Percentiles rank a stretch among this genome's conserved stretches.
These are phyloP conservation scores for Loxodonta africana DNA, from an alignment of 2,113 vertebrate species.

Conservation along the genomic window DNA sequence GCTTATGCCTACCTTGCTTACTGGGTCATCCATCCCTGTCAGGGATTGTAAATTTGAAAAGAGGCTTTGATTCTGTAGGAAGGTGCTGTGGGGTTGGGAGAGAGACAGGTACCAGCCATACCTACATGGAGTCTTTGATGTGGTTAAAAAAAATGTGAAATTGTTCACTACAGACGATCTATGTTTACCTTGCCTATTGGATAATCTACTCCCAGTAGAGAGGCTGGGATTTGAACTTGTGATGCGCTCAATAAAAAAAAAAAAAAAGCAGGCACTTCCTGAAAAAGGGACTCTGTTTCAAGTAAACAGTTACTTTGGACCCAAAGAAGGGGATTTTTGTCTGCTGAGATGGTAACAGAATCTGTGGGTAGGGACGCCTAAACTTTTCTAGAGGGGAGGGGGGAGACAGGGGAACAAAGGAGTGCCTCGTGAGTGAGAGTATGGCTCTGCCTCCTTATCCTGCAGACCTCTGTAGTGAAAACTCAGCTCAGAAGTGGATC, in stretches of 20 bases:
- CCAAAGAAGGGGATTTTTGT: slow-evolving; percentile 52
- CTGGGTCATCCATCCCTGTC: too few species aligned
- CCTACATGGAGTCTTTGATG: too few species aligned
- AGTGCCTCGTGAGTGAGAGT: slow-evolving; percentile 25
- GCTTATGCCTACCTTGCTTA: too few species aligned
- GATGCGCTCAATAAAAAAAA: slow-evolving; percentile 61
- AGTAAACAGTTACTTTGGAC: slow-evolving; percentile 57
- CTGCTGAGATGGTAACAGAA: slow-evolving; percentile 43
- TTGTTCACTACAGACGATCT: too few species aligned
- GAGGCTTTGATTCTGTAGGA: too few species aligned
- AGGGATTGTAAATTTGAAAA: too few species aligned
- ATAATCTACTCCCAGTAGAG: background rate
- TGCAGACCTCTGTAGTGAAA: slow-evolving; percentile 4
- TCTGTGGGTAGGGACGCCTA: slow-evolving; percentile 26
- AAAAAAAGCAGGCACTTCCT: slow-evolving; percentile 67
- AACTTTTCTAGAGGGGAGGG: slow-evolving; percentile 18
- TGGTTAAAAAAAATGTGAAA: too few species aligned
- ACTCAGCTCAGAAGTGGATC: background rate
- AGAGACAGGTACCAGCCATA: too few species aligned
- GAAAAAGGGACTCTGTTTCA: slow-evolving; percentile 63
- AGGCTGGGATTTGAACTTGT: slow-evolving; percentile 66
- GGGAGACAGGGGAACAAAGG: background rate
- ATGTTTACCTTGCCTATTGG: too few species aligned
- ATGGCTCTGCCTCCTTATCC: background rate
- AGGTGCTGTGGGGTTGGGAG: too few species aligned